Percentiles rank a stretch among this genome's conserved stretches.
phyloP scores from a whole-genome alignment of 2,113 vertebrate species.

The Pelecanoides urinatrix region DNA sequence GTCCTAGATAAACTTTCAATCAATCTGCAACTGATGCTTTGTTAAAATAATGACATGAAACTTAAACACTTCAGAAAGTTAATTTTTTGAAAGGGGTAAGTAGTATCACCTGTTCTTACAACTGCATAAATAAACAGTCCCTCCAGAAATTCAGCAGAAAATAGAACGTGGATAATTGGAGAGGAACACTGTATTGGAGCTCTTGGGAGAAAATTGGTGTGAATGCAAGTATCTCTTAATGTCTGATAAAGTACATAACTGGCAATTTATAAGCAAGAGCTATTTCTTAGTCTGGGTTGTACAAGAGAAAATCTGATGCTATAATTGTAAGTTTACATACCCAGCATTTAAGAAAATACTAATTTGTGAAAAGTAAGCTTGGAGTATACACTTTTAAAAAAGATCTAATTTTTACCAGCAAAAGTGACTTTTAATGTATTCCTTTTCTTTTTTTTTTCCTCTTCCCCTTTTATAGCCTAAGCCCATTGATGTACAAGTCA shows the following conservation, averaged over 20 bases:
- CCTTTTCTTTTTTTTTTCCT: not conserved
- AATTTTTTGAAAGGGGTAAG: not conserved
- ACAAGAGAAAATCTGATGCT: not conserved
- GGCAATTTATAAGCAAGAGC: not conserved
- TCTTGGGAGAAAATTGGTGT: not conserved
- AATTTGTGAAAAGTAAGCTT: not conserved
- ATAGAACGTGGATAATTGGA: not conserved
- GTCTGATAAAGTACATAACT: not conserved
- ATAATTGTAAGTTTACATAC: not conserved
- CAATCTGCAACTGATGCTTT: not conserved
- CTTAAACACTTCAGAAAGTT: too few species aligned
- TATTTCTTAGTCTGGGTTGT: not conserved
- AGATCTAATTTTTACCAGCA: not conserved
- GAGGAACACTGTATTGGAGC: not conserved
- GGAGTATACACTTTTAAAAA: not conserved
- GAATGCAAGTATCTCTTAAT: not conserved
- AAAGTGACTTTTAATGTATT: not conserved
- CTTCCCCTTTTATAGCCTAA: constrained; percentile 82
- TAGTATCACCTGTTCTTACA: not conserved
- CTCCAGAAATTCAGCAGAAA: not conserved
- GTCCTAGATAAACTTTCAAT: not conserved
- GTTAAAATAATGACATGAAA: not conserved
- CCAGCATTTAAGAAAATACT: not conserved
- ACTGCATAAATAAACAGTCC: not conserved
- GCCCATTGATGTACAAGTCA: constrained; percentile 96